phyloP scores from a whole-genome alignment of 2,888 invertebrate species.

The Thysanoteuthis rhombus region DNA sequence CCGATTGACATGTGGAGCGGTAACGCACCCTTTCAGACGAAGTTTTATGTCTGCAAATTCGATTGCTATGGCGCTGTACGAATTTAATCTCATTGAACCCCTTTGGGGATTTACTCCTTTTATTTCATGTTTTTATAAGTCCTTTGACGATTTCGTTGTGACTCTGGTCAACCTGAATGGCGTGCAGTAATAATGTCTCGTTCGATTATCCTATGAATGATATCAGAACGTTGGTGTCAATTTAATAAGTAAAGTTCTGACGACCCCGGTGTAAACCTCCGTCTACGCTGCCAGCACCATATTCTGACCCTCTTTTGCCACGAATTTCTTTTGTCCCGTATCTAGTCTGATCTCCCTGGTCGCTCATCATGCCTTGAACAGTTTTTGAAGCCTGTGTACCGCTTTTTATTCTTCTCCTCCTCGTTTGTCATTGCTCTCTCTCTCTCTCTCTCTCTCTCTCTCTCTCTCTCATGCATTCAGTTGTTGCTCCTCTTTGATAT shows the following conservation, averaged over 20 bases:
- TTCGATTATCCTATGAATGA: background rate
- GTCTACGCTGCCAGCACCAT: background rate
- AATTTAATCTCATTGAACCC: constrained; percentile 12
- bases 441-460: too few species aligned
- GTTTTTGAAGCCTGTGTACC: background rate
- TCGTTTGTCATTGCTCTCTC: background rate
- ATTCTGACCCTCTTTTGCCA: background rate
- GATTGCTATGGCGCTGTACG: background rate
- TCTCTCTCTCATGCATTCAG: background rate
- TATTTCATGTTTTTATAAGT: background rate
- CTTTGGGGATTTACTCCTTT: background rate
- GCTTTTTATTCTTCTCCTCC: background rate
- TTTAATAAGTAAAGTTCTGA: background rate
- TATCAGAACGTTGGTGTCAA: background rate
- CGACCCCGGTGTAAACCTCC: too few species aligned
- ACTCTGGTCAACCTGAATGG: background rate
- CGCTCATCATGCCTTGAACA: background rate
- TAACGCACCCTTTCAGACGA: background rate
- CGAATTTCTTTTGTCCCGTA: background rate
- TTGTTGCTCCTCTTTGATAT: background rate
- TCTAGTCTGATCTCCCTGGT: background rate
- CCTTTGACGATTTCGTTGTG: background rate
- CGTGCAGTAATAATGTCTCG: background rate
- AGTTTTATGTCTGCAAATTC: constrained; percentile 12
- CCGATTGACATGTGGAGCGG: background rate